phyloP scores from a whole-genome alignment of 2,113 vertebrate genomes.

The Hippocampus barbouri region DNA sequence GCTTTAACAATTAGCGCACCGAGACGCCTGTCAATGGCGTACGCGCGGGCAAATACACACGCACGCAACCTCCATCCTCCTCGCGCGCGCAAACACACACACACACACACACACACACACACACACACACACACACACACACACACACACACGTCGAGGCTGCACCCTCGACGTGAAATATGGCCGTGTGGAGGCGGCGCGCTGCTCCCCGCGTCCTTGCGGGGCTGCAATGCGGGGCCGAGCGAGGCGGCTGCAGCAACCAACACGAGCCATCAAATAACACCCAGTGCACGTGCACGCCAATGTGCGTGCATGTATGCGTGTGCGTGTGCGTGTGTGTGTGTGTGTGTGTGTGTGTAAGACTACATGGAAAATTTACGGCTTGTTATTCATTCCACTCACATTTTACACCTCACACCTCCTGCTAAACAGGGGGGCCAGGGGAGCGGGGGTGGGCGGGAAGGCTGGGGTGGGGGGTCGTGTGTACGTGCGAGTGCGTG shows the following conservation, averaged over 20 bases:
- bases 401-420: constrained; percentile 56
- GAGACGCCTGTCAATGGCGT: background rate
- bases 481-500: constrained; percentile 21
- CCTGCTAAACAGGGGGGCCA: constrained; percentile 37
- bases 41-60: background rate
- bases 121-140: background rate
- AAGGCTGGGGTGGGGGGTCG: constrained; percentile 24
- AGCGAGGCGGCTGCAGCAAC: constrained; percentile 46
- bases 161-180: constrained; percentile 46
- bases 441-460: constrained; percentile 22
- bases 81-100: background rate
- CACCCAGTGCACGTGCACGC: background rate
- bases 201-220: constrained; percentile 53
- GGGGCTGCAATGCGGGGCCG: constrained; percentile 73
- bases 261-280: constrained; percentile 36
- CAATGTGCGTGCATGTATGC: background rate
- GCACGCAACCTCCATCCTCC: background rate
- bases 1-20: background rate
- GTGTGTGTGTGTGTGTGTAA: background rate
- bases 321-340: background rate
- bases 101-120: background rate
- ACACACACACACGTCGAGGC: background rate
- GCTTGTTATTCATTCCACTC: constrained; percentile 63
- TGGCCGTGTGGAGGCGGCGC: constrained; percentile 42
- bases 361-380: constrained; percentile 55